phyloP scores from a whole-genome alignment of 2,113 vertebrate species.

The Struthio camelus region DNA sequence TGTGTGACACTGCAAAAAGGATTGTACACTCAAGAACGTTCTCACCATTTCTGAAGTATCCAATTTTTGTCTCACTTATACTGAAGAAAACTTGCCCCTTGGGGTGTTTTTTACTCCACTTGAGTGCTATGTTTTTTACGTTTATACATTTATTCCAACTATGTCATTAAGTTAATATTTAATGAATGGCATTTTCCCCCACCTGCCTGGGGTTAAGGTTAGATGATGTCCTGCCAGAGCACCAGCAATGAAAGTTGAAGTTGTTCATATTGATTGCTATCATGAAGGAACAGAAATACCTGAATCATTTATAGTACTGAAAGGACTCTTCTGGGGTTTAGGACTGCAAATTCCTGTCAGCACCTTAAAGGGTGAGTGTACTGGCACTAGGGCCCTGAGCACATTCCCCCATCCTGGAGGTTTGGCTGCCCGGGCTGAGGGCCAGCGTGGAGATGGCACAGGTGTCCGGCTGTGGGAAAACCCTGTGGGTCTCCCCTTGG shows the following conservation, averaged over 20 bases:
- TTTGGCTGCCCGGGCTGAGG: background rate
- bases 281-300: conserved; percentile 39
- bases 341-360: background rate
- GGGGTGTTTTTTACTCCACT: conserved; percentile 61
- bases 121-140: conserved; percentile 69
- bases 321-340: conserved; percentile 19
- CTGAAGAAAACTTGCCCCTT: conserved; percentile 56
- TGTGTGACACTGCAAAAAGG: conserved; percentile 82
- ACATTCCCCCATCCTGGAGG: background rate
- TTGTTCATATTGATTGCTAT: conserved; percentile 61
- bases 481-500: background rate
- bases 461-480: background rate
- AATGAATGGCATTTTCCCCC: conserved; percentile 34
- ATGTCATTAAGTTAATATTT: conserved; percentile 75
- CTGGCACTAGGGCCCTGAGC: background rate
- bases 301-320: conserved; percentile 45
- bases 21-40: conserved; percentile 75
- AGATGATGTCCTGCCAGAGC: conserved; percentile 25
- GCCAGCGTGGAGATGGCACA: too few species aligned
- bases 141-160: conserved; percentile 73
- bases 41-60: conserved; percentile 74
- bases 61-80: conserved; percentile 75
- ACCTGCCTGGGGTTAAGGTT: conserved; percentile 27
- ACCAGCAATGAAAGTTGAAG: conserved; percentile 53
- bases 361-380: background rate